Evolutionary conservation across 2,797 vertebrate species (phyloP).

Genomic region (Sebastes itinus): DNA sequence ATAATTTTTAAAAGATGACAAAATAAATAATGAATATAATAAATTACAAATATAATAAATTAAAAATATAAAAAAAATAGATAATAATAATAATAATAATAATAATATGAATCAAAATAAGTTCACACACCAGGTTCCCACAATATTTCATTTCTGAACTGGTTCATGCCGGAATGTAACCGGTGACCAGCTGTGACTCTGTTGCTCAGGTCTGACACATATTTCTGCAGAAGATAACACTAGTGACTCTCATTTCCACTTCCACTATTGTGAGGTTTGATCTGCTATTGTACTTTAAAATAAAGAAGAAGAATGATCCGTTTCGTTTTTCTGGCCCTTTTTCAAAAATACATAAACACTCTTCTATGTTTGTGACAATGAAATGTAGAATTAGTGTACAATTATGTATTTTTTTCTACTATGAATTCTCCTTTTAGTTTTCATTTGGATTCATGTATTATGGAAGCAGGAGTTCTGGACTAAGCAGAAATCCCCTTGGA

Average conservation of each 20-base stretch:
- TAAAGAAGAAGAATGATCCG: not conserved
- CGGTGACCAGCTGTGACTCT: not conserved
- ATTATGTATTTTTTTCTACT: not conserved
- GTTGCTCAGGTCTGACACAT: not conserved
- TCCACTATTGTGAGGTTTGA: not conserved
- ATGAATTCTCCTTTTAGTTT: not conserved
- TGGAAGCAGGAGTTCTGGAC: not conserved
- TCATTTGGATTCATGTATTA: conserved; percentile 2
- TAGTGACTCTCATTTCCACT: not conserved
- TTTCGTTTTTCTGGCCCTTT: not conserved
- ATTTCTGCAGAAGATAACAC: conserved; percentile 1
- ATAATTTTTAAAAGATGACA: too few species aligned
- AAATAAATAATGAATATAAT: too few species aligned
- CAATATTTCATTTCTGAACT: not conserved
- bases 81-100: too few species aligned
- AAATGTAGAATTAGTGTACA: not conserved
- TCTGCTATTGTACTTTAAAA: not conserved
- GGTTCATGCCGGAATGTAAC: not conserved
- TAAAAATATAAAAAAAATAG: too few species aligned
- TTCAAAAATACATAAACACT: not conserved
- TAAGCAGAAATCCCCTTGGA: conserved; percentile 36
- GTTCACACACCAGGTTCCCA: too few species aligned
- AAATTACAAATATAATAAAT: too few species aligned
- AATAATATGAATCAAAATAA: too few species aligned
- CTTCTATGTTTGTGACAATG: not conserved